These are phyloP conservation scores for Aulostomus chinensis DNA, from an alignment of 2,797 vertebrate genomes.

Conservation along the genomic window DNA sequence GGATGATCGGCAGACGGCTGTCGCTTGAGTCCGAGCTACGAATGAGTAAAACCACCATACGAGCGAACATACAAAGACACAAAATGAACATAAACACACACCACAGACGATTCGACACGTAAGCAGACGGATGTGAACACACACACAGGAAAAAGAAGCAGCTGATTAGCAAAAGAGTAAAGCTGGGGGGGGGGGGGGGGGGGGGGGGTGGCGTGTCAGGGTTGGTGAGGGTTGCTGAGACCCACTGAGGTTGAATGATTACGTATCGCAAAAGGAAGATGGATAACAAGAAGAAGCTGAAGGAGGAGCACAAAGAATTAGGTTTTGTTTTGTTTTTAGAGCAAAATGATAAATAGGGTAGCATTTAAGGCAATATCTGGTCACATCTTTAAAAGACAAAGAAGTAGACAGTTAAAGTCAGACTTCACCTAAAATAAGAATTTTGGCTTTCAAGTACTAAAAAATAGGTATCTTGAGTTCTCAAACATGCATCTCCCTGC, in stretches of 20 bases:
- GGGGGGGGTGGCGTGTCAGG: not conserved
- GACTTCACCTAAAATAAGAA: no score
- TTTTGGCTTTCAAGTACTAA: no score
- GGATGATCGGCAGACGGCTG: slow-evolving; percentile 89
- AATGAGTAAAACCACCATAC: slow-evolving; percentile 9
- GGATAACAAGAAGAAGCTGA: slow-evolving; percentile 7
- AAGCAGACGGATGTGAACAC: slow-evolving; percentile 41
- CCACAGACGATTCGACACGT: slow-evolving; percentile 37
- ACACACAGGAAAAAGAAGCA: slow-evolving; percentile 40
- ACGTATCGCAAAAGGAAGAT: slow-evolving; percentile 15
- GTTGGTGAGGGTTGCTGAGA: slow-evolving; percentile 13
- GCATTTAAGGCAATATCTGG: slow-evolving; percentile 43
- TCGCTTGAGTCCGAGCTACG: slow-evolving; percentile 91
- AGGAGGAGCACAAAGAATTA: slow-evolving; percentile 43
- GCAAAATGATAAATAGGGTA: no score
- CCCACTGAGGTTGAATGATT: slow-evolving; percentile 37
- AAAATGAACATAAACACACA: slow-evolving; percentile 44
- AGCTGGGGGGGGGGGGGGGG: slow-evolving; percentile 23
- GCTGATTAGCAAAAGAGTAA: slow-evolving; percentile 40
- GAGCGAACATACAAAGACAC: slow-evolving; percentile 27
- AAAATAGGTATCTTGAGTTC: no score
- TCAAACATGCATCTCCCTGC: no score
- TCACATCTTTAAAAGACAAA: slow-evolving; percentile 60
- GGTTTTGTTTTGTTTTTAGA: no score
- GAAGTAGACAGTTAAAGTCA: not conserved